Evolutionary conservation across 2,797 vertebrate species (phyloP).

Genomic region (Amphiprion clarkii): DNA sequence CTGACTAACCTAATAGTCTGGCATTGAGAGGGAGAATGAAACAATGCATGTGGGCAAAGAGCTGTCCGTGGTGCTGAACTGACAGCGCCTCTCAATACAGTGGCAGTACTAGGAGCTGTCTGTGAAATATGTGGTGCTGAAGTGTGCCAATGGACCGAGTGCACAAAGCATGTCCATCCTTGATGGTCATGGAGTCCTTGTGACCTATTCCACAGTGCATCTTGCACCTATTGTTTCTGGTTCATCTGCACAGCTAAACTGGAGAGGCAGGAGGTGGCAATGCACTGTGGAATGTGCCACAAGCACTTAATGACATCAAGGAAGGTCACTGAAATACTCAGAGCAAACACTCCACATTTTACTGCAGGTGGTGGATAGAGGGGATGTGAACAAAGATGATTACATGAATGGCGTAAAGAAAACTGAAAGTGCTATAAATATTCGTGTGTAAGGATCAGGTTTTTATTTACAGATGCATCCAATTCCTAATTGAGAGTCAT

Average conservation of each 20-base stretch:
- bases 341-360: conserved; percentile 29
- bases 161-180: conserved; percentile 63
- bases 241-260: conserved; percentile 46
- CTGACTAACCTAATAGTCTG: conserved; percentile 13
- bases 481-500: no score
- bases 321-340: conserved; percentile 48
- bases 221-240: conserved; percentile 63
- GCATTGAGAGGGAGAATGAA: conserved; percentile 17
- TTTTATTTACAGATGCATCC: not conserved
- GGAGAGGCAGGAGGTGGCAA: conserved; percentile 37
- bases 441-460: not conserved
- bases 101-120: conserved; percentile 33
- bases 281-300: conserved; percentile 33
- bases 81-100: not conserved
- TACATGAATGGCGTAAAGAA: not conserved
- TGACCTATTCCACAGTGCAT: conserved; percentile 46
- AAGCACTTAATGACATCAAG: conserved; percentile 49
- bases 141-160: conserved; percentile 40
- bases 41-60: not conserved
- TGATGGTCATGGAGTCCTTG: conserved; percentile 47
- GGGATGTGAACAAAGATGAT: not conserved
- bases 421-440: not conserved
- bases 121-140: conserved; percentile 37
- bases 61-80: conserved; percentile 58
- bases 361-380: not conserved